phyloP scores from a whole-genome alignment of 2,888 invertebrate genomes.

The Polymixis lichenea region DNA sequence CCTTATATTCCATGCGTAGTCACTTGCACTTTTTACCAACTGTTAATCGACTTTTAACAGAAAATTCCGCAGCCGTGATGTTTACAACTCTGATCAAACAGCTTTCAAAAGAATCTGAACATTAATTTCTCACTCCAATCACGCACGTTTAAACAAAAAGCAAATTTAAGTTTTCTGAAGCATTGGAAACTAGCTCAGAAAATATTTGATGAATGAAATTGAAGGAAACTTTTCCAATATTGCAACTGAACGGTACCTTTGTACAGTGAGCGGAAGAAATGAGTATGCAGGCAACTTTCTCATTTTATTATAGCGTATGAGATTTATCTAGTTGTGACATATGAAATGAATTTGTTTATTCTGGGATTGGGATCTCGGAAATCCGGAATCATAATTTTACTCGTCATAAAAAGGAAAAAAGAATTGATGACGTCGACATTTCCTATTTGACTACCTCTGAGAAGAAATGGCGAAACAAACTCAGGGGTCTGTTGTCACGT shows the following conservation, averaged over 20 bases:
- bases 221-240: constrained; percentile 58
- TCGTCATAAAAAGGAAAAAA: neutral
- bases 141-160: constrained; percentile 45
- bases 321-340: neutral
- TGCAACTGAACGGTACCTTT: constrained; percentile 41
- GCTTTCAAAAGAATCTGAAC: constrained; percentile 9
- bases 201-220: constrained; percentile 59
- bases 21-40: neutral
- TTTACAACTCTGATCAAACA: neutral
- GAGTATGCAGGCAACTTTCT: neutral
- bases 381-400: neutral
- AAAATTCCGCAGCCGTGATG: neutral
- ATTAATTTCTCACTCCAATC: constrained; percentile 33
- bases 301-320: neutral
- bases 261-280: constrained; percentile 2
- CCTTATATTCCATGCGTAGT: no score
- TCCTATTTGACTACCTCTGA: neutral
- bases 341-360: neutral
- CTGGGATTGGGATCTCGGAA: neutral
- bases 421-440: neutral
- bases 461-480: neutral
- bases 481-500: neutral
- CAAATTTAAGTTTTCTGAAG: constrained; percentile 43
- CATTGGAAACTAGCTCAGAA: constrained; percentile 54
- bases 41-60: neutral